Conservation (phyloP, 2,113 vertebrate genomes). For the Petrocephalus microphthalmus region DNA sequence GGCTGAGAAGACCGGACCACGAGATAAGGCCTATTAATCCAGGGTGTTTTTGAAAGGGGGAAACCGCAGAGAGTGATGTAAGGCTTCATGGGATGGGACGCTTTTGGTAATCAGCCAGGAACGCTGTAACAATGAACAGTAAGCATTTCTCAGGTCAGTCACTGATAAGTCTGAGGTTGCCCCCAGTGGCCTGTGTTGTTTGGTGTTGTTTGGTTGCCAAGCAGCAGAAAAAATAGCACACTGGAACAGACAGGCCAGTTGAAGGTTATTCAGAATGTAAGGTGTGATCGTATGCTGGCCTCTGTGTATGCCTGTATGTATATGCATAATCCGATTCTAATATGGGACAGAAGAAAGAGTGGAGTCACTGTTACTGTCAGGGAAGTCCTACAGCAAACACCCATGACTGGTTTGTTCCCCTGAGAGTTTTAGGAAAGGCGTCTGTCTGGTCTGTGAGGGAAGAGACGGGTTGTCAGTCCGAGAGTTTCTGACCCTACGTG, state of each 20-base stretch:
- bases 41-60: not conserved
- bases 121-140: not conserved
- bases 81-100: not conserved
- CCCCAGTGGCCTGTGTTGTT: not conserved
- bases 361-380: not conserved
- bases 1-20: not conserved
- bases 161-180: not conserved
- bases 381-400: not conserved
- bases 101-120: not conserved
- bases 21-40: slow-evolving; percentile 1
- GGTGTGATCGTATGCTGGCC: slow-evolving; percentile 30
- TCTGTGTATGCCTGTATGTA: slow-evolving; percentile 38
- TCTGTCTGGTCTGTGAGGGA: not conserved
- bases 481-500: slow-evolving; percentile 4
- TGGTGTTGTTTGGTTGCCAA: slow-evolving; percentile 6
- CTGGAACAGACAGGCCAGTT: not conserved
- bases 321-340: not conserved
- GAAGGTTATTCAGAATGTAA: not conserved
- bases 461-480: slow-evolving; percentile 19
- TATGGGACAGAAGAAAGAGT: not conserved
- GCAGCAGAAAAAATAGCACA: not conserved
- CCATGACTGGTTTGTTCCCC: not conserved
- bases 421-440: not conserved
- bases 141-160: not conserved
- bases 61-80: not conserved